phyloP scores from a whole-genome alignment of 2,888 invertebrate genomes.

The Brachynemurus nebulosus region DNA sequence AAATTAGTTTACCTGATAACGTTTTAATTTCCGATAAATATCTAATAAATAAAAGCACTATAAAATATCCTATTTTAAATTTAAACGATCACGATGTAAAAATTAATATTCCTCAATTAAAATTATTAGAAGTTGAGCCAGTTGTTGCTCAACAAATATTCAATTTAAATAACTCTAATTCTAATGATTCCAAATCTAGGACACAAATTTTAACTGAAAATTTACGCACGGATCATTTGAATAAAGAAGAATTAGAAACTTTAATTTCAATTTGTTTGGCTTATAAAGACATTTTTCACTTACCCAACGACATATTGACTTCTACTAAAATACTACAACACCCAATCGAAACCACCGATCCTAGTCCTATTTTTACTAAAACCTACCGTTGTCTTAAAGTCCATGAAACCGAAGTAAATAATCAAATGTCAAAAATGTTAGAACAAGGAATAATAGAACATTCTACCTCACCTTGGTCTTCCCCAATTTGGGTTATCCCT shows the following conservation, averaged over 20 bases:
- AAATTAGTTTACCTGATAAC: too few relatives aligned
- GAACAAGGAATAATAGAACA: constrained; percentile 21
- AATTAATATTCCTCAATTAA: background rate
- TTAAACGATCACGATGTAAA: constrained; percentile 8
- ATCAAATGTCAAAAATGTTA: constrained; percentile 23
- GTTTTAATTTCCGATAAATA: too few relatives aligned
- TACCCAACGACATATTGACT: constrained; percentile 17
- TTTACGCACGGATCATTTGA: constrained; percentile 15
- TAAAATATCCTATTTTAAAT: too few relatives aligned
- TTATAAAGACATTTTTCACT: constrained; percentile 17
- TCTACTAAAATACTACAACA: constrained; percentile 21
- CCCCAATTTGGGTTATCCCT: constrained; percentile 20
- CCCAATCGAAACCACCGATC: constrained; percentile 22
- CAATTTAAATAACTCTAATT: background rate
- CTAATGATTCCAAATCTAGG: background rate
- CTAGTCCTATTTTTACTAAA: constrained; percentile 23
- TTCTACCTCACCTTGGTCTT: constrained; percentile 15
- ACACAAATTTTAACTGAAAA: background rate
- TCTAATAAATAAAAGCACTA: too few relatives aligned
- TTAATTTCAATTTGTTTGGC: constrained; percentile 11
- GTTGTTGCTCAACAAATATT: background rate
- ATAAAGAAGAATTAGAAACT: constrained; percentile 17
- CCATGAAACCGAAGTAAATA: constrained; percentile 24
- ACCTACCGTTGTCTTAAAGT: constrained; percentile 25
- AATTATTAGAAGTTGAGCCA: too few relatives aligned